Conservation (phyloP, 2,797 vertebrate species). For the Triplophysa bombifrons region DNA sequence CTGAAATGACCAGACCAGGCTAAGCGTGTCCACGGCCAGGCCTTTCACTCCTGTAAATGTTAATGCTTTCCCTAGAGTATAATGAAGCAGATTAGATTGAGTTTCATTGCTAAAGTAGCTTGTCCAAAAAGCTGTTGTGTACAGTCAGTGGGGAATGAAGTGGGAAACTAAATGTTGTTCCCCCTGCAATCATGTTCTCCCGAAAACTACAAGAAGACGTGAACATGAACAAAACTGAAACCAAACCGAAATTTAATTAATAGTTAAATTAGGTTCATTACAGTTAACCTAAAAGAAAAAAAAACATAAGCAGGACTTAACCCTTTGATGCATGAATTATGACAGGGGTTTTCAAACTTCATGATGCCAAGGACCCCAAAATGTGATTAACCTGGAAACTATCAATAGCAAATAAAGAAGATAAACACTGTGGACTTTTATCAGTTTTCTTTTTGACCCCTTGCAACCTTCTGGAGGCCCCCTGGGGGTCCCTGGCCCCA, state of each 20-base stretch:
- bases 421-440: no score
- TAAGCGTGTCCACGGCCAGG: slow-evolving; percentile 20
- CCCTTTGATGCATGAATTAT: no score
- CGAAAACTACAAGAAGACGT: slow-evolving; percentile 16
- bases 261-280: not conserved
- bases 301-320: no score
- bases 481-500: no score
- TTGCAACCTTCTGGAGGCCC: no score
- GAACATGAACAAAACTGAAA: not conserved
- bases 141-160: not conserved
- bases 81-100: slow-evolving; percentile 26
- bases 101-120: slow-evolving; percentile 35
- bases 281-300: no score
- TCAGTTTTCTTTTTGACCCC: no score
- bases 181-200: not conserved
- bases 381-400: no score
- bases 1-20: slow-evolving; percentile 14
- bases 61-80: slow-evolving; percentile 37
- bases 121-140: slow-evolving; percentile 20
- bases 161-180: slow-evolving; percentile 22
- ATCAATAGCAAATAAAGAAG: no score
- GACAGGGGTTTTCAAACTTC: no score
- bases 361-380: no score
- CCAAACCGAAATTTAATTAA: not conserved
- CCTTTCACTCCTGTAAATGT: slow-evolving; percentile 31